phyloP scores from a whole-genome alignment of 2,888 invertebrate genomes.

The Apotomis capreana region DNA sequence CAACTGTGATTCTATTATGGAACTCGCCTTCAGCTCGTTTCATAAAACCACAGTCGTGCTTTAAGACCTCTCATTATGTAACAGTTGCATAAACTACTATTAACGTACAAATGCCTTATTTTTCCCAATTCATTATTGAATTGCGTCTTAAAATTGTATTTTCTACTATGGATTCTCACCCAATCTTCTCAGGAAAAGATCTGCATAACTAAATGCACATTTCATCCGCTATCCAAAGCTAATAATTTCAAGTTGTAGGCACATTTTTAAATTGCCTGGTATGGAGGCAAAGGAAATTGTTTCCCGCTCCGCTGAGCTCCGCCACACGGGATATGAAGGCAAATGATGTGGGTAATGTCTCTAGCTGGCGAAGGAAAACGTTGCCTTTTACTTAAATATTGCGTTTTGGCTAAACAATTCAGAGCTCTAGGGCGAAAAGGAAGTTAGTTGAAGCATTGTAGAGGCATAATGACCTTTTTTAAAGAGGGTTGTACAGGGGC shows the following conservation, averaged over 20 bases:
- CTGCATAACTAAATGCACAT: background rate
- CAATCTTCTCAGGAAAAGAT: background rate
- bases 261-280: slow-evolving; percentile 39
- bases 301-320: slow-evolving; percentile 38
- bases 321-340: slow-evolving; percentile 49
- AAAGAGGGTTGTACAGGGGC: background rate
- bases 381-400: slow-evolving; percentile 14
- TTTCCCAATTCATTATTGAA: no score
- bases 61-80: no score
- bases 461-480: background rate
- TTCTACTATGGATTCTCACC: no score
- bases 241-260: slow-evolving; percentile 34
- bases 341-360: slow-evolving; percentile 49
- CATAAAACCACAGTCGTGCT: no score
- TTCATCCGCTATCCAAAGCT: slow-evolving; percentile 4
- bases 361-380: slow-evolving; percentile 29
- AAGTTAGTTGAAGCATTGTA: background rate
- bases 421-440: background rate
- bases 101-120: no score
- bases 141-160: no score
- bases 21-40: no score
- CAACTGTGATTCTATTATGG: no score
- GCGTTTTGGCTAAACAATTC: slow-evolving; percentile 12
- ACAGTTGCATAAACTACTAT: no score
- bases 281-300: slow-evolving; percentile 39